These are phyloP conservation scores for Smittia sp. DNA, from an alignment of 2,888 invertebrate species.

Conservation along the genomic window DNA sequence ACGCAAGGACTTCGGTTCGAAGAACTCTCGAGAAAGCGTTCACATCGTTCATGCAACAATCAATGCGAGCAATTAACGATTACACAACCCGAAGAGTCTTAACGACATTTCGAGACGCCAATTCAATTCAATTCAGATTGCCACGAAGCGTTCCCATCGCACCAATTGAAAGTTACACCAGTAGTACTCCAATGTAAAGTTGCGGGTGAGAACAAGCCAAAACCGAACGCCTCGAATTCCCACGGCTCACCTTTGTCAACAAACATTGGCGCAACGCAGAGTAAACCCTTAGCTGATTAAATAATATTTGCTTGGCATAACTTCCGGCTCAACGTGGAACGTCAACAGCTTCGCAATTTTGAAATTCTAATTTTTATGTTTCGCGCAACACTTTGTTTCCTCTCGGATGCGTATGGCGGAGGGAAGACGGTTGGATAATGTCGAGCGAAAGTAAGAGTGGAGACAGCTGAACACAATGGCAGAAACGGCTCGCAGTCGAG, in stretches of 20 bases:
- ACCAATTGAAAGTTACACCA: too few species aligned
- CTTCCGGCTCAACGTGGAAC: slow-evolving; percentile 1
- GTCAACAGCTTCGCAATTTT: neutral
- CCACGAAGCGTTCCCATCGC: too few species aligned
- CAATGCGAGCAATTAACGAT: too few species aligned
- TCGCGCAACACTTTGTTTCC: neutral
- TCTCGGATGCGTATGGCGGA: neutral
- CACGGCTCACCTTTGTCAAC: slow-evolving; percentile 6
- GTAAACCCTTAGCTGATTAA: slow-evolving; percentile 1
- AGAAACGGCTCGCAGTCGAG: neutral
- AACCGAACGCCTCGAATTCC: neutral
- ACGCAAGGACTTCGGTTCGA: too few species aligned
- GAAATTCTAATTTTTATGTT: neutral
- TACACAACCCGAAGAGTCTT: too few species aligned
- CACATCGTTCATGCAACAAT: too few species aligned
- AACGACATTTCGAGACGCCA: too few species aligned
- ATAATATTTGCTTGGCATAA: neutral
- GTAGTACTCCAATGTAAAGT: neutral
- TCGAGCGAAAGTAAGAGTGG: slow-evolving; percentile 28
- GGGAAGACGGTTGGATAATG: neutral
- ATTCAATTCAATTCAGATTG: too few species aligned
- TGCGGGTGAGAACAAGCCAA: neutral
- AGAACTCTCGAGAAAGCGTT: too few species aligned
- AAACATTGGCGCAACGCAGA: neutral
- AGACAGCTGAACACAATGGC: slow-evolving; percentile 6